Evolutionary conservation across 2,797 vertebrate genomes (phyloP).

Genomic region (Eurystomus glaucurus): DNA sequence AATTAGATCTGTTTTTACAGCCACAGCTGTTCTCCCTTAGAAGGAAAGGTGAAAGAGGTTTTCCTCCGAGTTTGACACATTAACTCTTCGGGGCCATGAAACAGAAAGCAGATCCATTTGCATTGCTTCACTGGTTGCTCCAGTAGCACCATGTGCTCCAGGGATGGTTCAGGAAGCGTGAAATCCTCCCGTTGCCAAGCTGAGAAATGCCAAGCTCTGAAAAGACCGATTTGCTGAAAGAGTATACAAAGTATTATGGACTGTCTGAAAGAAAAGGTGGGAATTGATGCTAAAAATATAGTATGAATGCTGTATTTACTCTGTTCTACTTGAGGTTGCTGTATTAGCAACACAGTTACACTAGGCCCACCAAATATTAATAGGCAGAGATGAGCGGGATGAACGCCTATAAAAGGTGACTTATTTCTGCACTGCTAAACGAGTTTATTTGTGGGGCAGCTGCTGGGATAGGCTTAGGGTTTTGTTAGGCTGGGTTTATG

Average conservation of each 20-base stretch:
- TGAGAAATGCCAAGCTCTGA: not conserved
- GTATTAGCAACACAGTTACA: not conserved
- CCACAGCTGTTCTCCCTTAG: constrained; percentile 62
- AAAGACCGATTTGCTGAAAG: not conserved
- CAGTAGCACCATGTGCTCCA: fast-evolving
- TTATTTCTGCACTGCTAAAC: not conserved
- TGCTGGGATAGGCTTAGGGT: not conserved
- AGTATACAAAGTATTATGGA: not conserved
- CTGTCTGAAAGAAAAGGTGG: not conserved
- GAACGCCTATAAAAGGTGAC: not conserved
- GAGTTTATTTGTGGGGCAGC: not conserved
- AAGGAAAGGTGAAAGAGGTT: constrained; percentile 52
- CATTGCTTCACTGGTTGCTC: not conserved
- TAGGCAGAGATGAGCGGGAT: not conserved
- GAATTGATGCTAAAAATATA: not conserved
- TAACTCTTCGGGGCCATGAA: not conserved
- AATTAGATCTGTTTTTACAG: constrained; percentile 11
- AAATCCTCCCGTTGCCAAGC: not conserved
- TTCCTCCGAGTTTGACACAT: constrained; percentile 28
- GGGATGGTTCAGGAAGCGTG: fast-evolving
- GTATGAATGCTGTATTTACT: fast-evolving
- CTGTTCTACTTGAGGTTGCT: not conserved
- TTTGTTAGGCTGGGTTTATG: not conserved
- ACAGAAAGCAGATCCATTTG: not conserved
- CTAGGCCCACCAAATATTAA: not conserved